Evolutionary conservation across 2,888 invertebrate species (phyloP).

Genomic region (Calliscelio sp.): DNA sequence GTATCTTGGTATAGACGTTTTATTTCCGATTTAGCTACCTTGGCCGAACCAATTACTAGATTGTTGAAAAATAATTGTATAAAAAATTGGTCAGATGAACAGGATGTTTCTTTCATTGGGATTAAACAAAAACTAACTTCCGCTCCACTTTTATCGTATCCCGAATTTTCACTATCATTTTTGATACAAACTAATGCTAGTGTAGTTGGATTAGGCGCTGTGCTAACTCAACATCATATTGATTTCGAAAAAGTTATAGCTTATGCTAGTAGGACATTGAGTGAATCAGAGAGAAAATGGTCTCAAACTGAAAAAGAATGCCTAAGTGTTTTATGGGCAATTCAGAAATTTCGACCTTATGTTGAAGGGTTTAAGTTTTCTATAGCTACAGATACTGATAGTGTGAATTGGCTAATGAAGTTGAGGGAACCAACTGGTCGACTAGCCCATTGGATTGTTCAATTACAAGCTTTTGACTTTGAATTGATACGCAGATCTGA

Average conservation of each 20-base stretch:
- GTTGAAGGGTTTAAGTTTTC: background rate
- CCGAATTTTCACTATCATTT: too few species aligned
- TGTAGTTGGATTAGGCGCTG: slow-evolving; percentile 80
- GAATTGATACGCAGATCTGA: background rate
- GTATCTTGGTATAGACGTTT: slow-evolving; percentile 76
- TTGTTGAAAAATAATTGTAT: slow-evolving; percentile 20
- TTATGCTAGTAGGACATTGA: slow-evolving; percentile 83
- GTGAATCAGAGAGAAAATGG: slow-evolving; percentile 79
- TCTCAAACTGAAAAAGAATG: slow-evolving; percentile 77
- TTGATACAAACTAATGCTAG: slow-evolving; percentile 82
- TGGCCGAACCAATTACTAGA: background rate
- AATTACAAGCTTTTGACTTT: slow-evolving; percentile 31
- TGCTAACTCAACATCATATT: slow-evolving; percentile 77
- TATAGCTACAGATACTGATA: slow-evolving; percentile 10
- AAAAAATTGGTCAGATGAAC: slow-evolving; percentile 39
- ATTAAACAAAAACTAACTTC: too few species aligned
- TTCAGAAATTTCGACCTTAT: slow-evolving; percentile 14
- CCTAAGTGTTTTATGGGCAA: slow-evolving; percentile 51
- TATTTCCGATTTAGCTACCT: slow-evolving; percentile 70
- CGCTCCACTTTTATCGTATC: slow-evolving; percentile 64
- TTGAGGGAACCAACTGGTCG: slow-evolving; percentile 27
- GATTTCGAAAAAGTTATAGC: slow-evolving; percentile 80
- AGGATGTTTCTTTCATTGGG: slow-evolving; percentile 42
- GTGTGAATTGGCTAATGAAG: slow-evolving; percentile 22
- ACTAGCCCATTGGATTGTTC: slow-evolving; percentile 38